Evolutionary conservation across 2,888 invertebrate species (phyloP), one percentile per base, ranked within the genome.

Genomic region (Hofmannophila pseudospretella): DNA sequence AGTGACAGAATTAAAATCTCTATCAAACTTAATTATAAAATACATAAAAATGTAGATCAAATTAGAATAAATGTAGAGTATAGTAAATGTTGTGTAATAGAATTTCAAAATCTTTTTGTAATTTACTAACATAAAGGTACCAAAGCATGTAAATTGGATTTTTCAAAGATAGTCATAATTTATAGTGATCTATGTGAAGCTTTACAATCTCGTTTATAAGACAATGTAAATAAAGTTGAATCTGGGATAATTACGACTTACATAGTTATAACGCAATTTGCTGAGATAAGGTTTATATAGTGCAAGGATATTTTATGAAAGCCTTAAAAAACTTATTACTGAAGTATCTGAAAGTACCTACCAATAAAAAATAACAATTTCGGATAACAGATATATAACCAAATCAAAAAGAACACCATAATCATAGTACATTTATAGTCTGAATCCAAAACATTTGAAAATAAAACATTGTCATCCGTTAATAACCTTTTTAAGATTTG

Each of bases 231-330:
- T 76, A 80, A 56, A 65, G 59, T 69, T 66, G 69, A 81, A 79
- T 67, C 78, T 73, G 85, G 85, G 85, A 86, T 86, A 81, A 79
- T 77, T 86, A 86, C 85, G 85, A 86, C 85, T 86, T 86, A 86
- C 70, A 67, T 85, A 86, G 78, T 50, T 60, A 47, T 72, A 74
- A 72, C 35, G 63, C 67, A 45, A 58, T 49, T 52, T 41, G 68
- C 63, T 53, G 60, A 71, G 72, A 61, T 46, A 49, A 49, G 35
- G 34, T 8, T 29, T 22, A 33, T 14, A 27, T 27, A 27, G 13
- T 34, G 9, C 11, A 7, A 32, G 35, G 20, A 11, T 28, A 19
- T 16, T 35, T 36, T n/a, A 12, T 13, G 29, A 29, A 29, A 11
- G n/a, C n/a, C n/a, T n/a, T n/a, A n/a, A n/a, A n/a, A n/a, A n/a